These are phyloP conservation scores for Brachionus paranguensis DNA, from an alignment of 1,140 invertebrate species.

Conservation along the genomic window DNA sequence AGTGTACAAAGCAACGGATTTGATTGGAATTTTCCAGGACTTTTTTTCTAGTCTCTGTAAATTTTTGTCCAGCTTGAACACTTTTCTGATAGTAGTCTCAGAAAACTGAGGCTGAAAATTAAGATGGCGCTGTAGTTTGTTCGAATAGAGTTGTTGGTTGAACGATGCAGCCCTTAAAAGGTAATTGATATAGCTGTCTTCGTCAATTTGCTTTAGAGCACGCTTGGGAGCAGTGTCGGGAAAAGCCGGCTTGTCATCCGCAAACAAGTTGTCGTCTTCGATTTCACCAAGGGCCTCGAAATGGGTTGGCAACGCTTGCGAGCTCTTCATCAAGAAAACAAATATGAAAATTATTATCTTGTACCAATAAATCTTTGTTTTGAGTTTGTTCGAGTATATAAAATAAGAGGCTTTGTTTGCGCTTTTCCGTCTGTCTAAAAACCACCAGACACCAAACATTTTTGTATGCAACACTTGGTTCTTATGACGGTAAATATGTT, in stretches of 20 bases:
- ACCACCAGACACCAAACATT: slow-evolving; percentile 19
- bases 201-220: background rate
- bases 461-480: background rate
- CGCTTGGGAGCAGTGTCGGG: background rate
- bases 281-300: background rate
- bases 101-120: background rate
- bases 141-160: background rate
- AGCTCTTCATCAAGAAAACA: background rate
- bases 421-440: background rate
- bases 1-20: background rate
- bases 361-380: background rate
- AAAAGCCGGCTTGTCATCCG: background rate
- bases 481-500: background rate
- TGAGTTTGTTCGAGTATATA: background rate
- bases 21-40: slow-evolving; percentile 34
- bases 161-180: background rate
- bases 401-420: background rate
- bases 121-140: background rate
- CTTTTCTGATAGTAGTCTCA: background rate
- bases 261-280: background rate
- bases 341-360: background rate
- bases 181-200: background rate
- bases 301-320: background rate
- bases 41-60: slow-evolving; percentile 36
- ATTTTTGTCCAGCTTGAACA: slow-evolving; percentile 27